Evolutionary conservation across 2,113 vertebrate genomes (phyloP), one percentile per base, ranked within the genome.

Genomic region (Sakesphorus luctuosus): DNA sequence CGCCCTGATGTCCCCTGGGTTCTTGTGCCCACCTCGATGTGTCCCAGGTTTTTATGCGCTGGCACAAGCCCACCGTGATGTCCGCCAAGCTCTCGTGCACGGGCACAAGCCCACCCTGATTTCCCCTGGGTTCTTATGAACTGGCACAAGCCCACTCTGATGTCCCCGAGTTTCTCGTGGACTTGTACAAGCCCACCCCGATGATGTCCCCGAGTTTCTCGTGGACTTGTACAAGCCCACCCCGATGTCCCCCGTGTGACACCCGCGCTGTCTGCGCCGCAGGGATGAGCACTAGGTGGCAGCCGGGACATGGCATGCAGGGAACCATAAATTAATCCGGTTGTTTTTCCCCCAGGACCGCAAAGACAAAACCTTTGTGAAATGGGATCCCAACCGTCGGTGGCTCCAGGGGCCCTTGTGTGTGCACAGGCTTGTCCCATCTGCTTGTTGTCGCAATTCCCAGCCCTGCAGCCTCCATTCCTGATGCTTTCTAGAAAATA

Each of bases 301-400:
- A 85, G 55, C 63, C 36, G 46, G 81, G 53, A 44, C 68, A 2
- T 0, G 80, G 6, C 2, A 50, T 24, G 23, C 58, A 0, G 1
- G 3, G 43, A 44, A 25, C 47, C 56, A 0, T 7, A 0, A 20
- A 17, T n/a, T 1, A 12, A 49, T 81, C 21, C 18, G 1, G 3
- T 3, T 33, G 4, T 3, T 46, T 50, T 14, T 24, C 18, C 7
- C 14, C 7, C 35, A 4, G 11, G 1, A 1, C 14, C 11, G 2
- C 12, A 8, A 36, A 13, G 33, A 40, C 1, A 18, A 68, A 65
- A 10, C 63, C 46, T 50, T 3, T 25, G 33, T 16, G 84, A 31
- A 43, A 75, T 0, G 31, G 6, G 16, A 52, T 23, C 68, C 46
- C 61, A 2, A 4, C 26, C 2, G 2, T 1, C 33, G 12, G 33